Evolutionary conservation across 92 coral and sea anemone species (phyloP).

Genomic region (Epizoanthus stellaris): DNA sequence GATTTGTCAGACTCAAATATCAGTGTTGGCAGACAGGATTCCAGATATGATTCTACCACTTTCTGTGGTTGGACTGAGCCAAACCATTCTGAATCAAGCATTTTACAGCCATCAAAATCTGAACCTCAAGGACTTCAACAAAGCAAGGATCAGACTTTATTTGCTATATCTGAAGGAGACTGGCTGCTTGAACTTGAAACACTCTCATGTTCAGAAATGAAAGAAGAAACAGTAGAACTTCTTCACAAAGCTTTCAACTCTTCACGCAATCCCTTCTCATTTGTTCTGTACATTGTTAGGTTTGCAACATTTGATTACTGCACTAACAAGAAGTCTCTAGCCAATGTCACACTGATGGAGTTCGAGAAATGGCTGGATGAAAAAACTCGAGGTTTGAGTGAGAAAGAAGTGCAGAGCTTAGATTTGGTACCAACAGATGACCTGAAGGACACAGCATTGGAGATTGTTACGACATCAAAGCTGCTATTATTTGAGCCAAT

Average conservation of each 20-base stretch:
- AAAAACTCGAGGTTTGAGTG: constrained; percentile 50
- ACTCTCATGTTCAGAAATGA: constrained; percentile 60
- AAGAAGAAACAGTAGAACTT: constrained; percentile 59
- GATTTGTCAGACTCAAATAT: too few species aligned
- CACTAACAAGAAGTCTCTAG: constrained; percentile 85
- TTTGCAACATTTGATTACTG: constrained; percentile 81
- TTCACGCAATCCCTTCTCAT: constrained; percentile 63
- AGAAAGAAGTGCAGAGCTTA: constrained; percentile 39
- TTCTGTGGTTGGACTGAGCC: too few species aligned
- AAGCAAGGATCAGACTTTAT: too few species aligned
- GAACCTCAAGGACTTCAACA: too few species aligned
- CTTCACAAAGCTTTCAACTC: constrained; percentile 63
- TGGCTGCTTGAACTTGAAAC: constrained; percentile 82
- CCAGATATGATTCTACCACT: too few species aligned
- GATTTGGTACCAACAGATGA: constrained; percentile 66
- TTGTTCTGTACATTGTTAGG: constrained; percentile 67
- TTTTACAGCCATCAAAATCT: too few species aligned
- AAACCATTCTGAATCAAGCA: too few species aligned
- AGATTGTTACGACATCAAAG: constrained; percentile 79
- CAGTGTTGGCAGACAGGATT: too few species aligned
- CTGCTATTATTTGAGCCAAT: constrained; percentile 85
- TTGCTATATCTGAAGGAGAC: constrained; percentile 63
- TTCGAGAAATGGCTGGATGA: constrained; percentile 77
- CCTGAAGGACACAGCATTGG: constrained; percentile 83
- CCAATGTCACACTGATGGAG: constrained; percentile 80